These are phyloP conservation scores for cattle (Bos taurus) DNA, from an alignment of 2,113 vertebrate genomes.

Conservation along the genomic window DNA sequence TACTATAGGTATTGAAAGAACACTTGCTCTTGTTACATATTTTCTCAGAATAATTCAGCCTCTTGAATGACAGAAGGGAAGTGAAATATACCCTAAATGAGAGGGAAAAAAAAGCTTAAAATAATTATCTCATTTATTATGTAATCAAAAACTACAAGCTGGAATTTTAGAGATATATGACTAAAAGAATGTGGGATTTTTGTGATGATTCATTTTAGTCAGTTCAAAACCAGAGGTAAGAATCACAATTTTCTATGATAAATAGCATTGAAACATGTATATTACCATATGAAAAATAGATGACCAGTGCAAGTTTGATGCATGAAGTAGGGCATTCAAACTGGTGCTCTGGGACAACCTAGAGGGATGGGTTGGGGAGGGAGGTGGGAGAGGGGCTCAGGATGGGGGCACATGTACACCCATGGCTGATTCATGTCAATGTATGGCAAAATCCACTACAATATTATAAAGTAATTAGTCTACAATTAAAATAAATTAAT, in stretches of 20 bases:
- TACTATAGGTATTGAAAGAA: neutral
- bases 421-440: neutral
- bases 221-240: neutral
- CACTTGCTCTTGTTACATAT: conserved; percentile 7
- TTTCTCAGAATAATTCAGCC: conserved; percentile 31
- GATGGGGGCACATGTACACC: neutral
- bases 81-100: neutral
- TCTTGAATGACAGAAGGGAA: conserved; percentile 14
- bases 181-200: neutral
- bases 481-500: neutral
- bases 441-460: neutral
- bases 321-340: neutral
- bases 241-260: neutral
- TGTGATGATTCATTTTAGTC: conserved; percentile 2
- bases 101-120: neutral
- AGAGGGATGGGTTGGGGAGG: neutral
- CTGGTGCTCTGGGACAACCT: neutral
- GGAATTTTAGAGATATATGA: neutral
- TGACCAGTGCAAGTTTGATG: neutral
- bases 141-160: conserved; percentile 5
- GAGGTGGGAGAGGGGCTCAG: neutral
- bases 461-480: neutral
- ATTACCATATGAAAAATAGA: neutral
- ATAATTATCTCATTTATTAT: conserved; percentile 29
- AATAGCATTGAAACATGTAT: neutral